Conservation (phyloP, 2,797 vertebrate species). For the Danio albolineatus region DNA sequence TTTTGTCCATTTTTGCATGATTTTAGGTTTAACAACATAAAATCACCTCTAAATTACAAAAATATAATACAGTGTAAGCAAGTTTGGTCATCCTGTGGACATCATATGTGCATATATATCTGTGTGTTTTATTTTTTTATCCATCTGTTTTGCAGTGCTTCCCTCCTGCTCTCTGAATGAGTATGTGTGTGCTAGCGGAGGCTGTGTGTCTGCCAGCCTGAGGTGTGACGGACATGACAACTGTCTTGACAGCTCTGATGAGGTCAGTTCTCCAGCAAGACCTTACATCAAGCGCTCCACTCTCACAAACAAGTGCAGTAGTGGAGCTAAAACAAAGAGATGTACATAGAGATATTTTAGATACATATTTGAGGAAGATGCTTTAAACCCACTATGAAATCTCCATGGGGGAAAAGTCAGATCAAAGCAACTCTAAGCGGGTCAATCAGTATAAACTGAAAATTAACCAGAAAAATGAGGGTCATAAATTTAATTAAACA, state of each 20-base stretch:
- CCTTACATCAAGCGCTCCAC: conserved; percentile 7
- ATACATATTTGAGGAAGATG: not conserved
- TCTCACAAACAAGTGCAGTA: not conserved
- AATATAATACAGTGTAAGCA: too few species aligned
- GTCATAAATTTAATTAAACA: too few species aligned
- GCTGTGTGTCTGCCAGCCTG: conserved; percentile 90
- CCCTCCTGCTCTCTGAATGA: conserved; percentile 94
- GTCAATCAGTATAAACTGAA: too few species aligned
- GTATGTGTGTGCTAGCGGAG: conserved; percentile 91
- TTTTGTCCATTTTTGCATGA: too few species aligned
- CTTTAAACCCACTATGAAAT: not conserved
- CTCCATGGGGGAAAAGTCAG: not conserved
- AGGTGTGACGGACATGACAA: conserved; percentile 94
- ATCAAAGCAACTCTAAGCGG: not conserved
- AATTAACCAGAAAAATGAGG: too few species aligned
- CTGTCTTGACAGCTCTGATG: conserved; percentile 95
- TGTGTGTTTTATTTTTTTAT: conserved; percentile 1
- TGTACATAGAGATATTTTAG: not conserved
- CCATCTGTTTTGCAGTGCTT: conserved; percentile 76
- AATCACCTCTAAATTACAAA: not conserved
- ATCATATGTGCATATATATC: conserved; percentile 28
- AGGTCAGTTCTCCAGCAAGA: conserved; percentile 80
- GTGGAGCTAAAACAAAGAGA: conserved; percentile 7
- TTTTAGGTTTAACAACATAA: not conserved
- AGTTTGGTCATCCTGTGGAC: not conserved